These are phyloP conservation scores for Acleris holmiana DNA, from an alignment of 2,888 invertebrate genomes.

Conservation along the genomic window DNA sequence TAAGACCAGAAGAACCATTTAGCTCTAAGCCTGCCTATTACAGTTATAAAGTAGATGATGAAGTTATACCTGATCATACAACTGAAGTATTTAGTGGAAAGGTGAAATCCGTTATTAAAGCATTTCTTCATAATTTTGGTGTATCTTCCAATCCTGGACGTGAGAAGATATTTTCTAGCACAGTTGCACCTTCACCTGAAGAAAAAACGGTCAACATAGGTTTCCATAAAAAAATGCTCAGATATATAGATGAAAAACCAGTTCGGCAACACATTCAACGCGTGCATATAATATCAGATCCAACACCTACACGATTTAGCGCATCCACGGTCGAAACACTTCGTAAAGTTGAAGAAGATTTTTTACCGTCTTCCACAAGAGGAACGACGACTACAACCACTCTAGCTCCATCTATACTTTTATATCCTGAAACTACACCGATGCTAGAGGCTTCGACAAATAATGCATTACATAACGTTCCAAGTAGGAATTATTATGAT, in stretches of 20 bases:
- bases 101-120: slow-evolving; percentile 71
- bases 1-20: slow-evolving; percentile 49
- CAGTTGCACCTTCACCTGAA: slow-evolving; percentile 51
- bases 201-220: slow-evolving; percentile 69
- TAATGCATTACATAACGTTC: slow-evolving; percentile 47
- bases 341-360: slow-evolving; percentile 44
- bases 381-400: slow-evolving; percentile 53
- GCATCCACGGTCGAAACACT: slow-evolving; percentile 48
- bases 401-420: slow-evolving; percentile 48
- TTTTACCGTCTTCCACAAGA: slow-evolving; percentile 50
- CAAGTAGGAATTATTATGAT: slow-evolving; percentile 52
- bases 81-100: slow-evolving; percentile 72
- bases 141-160: slow-evolving; percentile 50
- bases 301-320: slow-evolving; percentile 49
- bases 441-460: slow-evolving; percentile 52
- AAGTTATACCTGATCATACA: slow-evolving; percentile 66
- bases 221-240: slow-evolving; percentile 63
- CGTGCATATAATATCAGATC: slow-evolving; percentile 70
- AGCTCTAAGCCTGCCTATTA: slow-evolving; percentile 65
- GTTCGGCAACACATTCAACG: slow-evolving; percentile 59
- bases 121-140: slow-evolving; percentile 66
- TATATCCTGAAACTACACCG: slow-evolving; percentile 52
- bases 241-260: slow-evolving; percentile 62
- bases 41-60: slow-evolving; percentile 69
- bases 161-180: slow-evolving; percentile 42